A percentile compares a stretch with the other conserved stretches of the same genome.
These are phyloP conservation scores for Aproaerema taeniolella DNA, from an alignment of 2,888 invertebrate genomes.

Conservation along the genomic window DNA sequence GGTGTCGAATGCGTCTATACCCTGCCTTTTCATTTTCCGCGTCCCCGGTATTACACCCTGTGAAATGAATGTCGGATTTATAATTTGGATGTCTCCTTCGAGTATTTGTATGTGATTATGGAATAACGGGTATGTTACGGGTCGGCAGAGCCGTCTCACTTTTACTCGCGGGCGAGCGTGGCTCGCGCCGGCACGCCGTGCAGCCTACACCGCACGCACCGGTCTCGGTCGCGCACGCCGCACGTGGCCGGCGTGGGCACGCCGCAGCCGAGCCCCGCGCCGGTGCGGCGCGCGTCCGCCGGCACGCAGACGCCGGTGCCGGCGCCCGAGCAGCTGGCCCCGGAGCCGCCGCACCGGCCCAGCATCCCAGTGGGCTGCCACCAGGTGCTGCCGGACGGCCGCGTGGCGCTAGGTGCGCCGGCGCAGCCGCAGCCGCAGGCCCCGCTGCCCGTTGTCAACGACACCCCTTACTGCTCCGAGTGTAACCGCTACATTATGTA, in stretches of 20 bases:
- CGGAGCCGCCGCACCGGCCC: slow-evolving; percentile 59
- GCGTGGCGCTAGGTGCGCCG: slow-evolving; percentile 64
- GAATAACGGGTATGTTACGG: slow-evolving; percentile 48
- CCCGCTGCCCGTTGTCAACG: slow-evolving; percentile 67
- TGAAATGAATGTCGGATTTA: neutral
- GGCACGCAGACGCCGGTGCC: slow-evolving; percentile 49
- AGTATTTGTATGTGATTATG: neutral
- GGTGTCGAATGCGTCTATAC: neutral
- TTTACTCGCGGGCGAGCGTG: slow-evolving; percentile 88
- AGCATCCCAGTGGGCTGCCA: slow-evolving; percentile 76
- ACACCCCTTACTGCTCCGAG: slow-evolving; percentile 85
- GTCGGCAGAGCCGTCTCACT: slow-evolving; percentile 76
- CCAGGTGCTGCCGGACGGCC: slow-evolving; percentile 69
- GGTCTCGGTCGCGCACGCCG: slow-evolving; percentile 62
- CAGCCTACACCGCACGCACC: slow-evolving; percentile 72
- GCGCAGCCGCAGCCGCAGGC: slow-evolving; percentile 42
- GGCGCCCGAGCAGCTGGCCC: slow-evolving; percentile 38
- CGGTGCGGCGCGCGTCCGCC: slow-evolving; percentile 55
- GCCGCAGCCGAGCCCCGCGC: slow-evolving; percentile 45
- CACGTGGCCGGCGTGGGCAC: slow-evolving; percentile 53
- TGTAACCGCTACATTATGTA: slow-evolving; percentile 94
- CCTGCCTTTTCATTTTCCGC: slow-evolving; percentile 1
- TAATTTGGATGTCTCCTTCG: neutral
- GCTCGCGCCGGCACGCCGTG: slow-evolving; percentile 82
- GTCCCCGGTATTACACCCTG: neutral